Base-by-base conservation (phyloP, 2,113 vertebrate species). In the Dissostichus mawsoni region DNA sequence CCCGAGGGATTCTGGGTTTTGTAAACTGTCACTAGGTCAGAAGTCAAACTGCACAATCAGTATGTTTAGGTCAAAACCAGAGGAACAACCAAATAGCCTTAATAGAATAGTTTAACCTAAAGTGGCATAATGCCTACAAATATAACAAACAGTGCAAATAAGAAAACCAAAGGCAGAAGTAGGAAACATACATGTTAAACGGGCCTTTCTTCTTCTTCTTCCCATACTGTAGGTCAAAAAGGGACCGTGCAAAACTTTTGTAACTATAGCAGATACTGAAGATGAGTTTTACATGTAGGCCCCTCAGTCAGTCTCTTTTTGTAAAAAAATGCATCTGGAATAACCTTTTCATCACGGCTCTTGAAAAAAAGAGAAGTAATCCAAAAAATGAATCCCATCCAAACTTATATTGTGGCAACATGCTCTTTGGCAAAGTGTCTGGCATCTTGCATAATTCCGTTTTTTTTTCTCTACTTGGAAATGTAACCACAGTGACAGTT, bases 1-100 rank as follows among this genome's bases (percentile, higher is more conserved):
- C 73, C 66, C 77, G 78, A 75, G 51, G 62, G 29, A 87, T 81
- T 81, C 84, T 90, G 77, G 84, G 84, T 64, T 76, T 53, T 86
- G 55, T 86, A 76, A 84, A 77, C 76, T 73, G 86, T 82, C 59
- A 72, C 64, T 74, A 11, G 83, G 85, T 87, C 74, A 81, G 63
- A 78, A 63, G 88, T 85, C 81, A 82, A 65, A 44, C 53, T 70
- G 68, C n/a, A 25, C 14, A 5, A 69, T 51, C 53, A 45, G n/a
- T 44, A 18, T 45, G 25, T 64, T 33, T 23, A 18, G 18, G 3
- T 61, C 36, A 50, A 61, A 74, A 71, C 33, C 6, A 20, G n/a
- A 33, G 13, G 8, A 80, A 56, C 11, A 61, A 23, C 64, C 20
- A n/a, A 14, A 51, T 5, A 29, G 0, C 51, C 25, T 12, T 2